Evolutionary conservation across 2,797 vertebrate species (phyloP).

Genomic region (Garrulus glandarius): DNA sequence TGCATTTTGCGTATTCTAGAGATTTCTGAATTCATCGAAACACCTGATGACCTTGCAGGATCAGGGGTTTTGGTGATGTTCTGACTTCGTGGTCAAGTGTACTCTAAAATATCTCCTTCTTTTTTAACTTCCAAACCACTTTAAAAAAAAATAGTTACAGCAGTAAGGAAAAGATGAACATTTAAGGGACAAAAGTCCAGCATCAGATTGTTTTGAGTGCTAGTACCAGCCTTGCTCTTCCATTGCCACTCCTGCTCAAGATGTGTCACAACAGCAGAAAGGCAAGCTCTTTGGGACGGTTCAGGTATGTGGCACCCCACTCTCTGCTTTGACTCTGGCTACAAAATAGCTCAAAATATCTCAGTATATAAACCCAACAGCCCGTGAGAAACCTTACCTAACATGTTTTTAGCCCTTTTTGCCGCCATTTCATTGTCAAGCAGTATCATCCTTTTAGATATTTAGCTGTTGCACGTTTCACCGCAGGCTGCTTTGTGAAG

Average conservation of each 20-base stretch:
- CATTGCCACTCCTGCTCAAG: accelerated
- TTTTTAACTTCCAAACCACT: background rate
- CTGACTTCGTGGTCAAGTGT: background rate
- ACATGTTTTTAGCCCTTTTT: background rate
- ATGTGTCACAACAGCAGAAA: background rate
- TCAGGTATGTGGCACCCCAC: background rate
- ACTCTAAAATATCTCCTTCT: background rate
- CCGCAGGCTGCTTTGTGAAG: conserved; percentile 57
- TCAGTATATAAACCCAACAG: background rate
- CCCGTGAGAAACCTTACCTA: background rate
- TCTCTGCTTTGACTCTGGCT: background rate
- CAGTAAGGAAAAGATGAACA: background rate
- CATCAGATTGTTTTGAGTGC: background rate
- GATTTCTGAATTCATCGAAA: background rate
- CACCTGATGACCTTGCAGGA: background rate
- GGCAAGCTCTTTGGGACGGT: background rate
- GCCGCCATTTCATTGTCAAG: background rate
- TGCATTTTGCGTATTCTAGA: background rate
- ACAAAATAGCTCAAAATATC: background rate
- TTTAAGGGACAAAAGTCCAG: background rate
- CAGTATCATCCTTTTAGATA: conserved; percentile 33
- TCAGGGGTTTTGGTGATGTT: background rate
- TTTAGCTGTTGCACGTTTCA: conserved; percentile 68
- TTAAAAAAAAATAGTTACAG: background rate
- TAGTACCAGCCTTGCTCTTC: background rate